Base-by-base conservation (phyloP, 2,888 invertebrate species). In the Cataglyphis cursor region DNA sequence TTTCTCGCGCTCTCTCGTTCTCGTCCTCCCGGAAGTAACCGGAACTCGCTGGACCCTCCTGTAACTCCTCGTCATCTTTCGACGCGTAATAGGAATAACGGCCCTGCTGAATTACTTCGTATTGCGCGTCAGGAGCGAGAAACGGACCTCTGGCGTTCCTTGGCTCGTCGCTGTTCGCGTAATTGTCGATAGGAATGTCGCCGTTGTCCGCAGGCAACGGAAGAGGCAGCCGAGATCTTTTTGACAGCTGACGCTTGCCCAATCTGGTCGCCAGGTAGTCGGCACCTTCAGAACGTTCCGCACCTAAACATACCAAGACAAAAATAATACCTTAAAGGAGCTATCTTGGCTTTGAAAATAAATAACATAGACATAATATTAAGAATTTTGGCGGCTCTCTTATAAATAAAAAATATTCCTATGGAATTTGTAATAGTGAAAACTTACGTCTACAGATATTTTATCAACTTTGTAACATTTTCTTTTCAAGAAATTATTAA, bases 81-180 rank as follows among this genome's bases (percentile, higher is more conserved):
- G 93, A 65, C 28, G 91, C 81, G 86, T 94, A 94, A 68, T 94
- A 94, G 8, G 90, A 84, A 82, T 94, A 94, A 62, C 93, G 92
- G 3, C 92, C 90, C 21, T 96, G 96, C 75, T 96, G 96, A 59
- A 96, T 96, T 1, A 96, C 95, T 90, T 97, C 97, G 91, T 97
- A 97, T 89, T 97, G 96, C 0, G 96, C 96, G 88, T 96, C 96
- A 0, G 96, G 96, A 0, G 96, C 96, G 57, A 96, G 92, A 88
- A 96, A 96, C 0, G 94, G 93, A 91, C 95, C 87, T 92, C 95
- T 76, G 92, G 95, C 61, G 91, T 92, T 88, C 89, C 94, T 78
- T 82, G 94, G 85, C 73, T 93, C 92, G 65, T 93, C 92, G 61
- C 91, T 89, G 85, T 93, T 91, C 57, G 91, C 90, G 73, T 92